A percentile compares a stretch with the other conserved stretches of the same genome.
Evolutionary conservation across 2,888 invertebrate species (phyloP).

Genomic region (Cheilosia scutellata): DNA sequence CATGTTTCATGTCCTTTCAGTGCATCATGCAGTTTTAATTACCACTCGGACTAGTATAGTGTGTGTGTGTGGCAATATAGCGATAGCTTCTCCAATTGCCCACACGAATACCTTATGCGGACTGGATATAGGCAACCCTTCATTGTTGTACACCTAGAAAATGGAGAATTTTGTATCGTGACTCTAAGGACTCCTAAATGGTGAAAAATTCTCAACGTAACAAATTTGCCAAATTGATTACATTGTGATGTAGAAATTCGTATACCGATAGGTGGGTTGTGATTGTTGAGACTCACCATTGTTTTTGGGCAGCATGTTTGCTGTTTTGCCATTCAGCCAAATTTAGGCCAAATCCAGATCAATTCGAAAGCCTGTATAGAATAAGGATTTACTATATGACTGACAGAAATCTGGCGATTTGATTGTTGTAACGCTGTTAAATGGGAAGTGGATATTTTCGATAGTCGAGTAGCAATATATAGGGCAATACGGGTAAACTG

Average conservation of each 20-base stretch:
- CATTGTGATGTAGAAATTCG: conserved; percentile 1
- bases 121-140: too few relatives aligned
- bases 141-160: conserved; percentile 34
- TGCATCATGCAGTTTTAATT: conserved; percentile 61
- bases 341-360: conserved; percentile 33
- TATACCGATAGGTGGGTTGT: neutral
- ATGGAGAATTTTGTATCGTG: conserved; percentile 38
- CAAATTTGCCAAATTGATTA: conserved; percentile 63
- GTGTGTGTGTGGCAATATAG: neutral
- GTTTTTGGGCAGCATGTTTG: conserved; percentile 47
- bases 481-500: too few relatives aligned
- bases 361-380: conserved; percentile 12
- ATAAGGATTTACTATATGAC: too few relatives aligned
- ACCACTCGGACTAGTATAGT: conserved; percentile 28
- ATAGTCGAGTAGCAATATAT: too few relatives aligned
- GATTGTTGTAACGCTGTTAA: too few relatives aligned
- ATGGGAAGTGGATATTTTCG: too few relatives aligned
- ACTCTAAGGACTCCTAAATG: conserved; percentile 39
- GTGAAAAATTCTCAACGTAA: conserved; percentile 50
- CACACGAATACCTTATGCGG: too few relatives aligned
- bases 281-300: conserved; percentile 2
- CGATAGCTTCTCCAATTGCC: too few relatives aligned
- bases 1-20: conserved; percentile 67
- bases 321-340: conserved; percentile 60
- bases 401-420: too few relatives aligned